A percentile compares a stretch with the other conserved stretches of the same genome.
phyloP scores from a whole-genome alignment of 2,797 vertebrate genomes.

The Trichosurus vulpecula region DNA sequence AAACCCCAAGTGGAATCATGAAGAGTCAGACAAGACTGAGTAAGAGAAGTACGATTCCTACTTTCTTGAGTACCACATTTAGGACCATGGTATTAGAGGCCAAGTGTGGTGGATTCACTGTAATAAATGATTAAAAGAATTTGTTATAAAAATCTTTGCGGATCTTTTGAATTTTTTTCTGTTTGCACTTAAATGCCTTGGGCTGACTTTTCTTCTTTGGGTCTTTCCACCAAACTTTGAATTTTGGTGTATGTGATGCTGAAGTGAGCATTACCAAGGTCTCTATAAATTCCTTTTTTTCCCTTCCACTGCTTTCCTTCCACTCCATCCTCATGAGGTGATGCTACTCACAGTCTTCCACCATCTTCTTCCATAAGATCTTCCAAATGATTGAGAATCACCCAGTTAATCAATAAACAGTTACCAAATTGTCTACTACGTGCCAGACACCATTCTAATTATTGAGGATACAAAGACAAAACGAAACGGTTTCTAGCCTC shows the following conservation, averaged over 20 bases:
- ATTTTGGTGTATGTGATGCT: not conserved
- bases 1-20: not conserved
- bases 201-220: not conserved
- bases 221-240: not conserved
- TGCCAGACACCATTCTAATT: not conserved
- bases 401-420: not conserved
- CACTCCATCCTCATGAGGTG: not conserved
- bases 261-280: not conserved
- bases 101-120: not conserved
- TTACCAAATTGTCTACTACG: not conserved
- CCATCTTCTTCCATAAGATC: not conserved
- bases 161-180: not conserved
- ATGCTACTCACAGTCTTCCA: not conserved
- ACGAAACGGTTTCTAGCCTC: not conserved
- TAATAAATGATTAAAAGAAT: not conserved
- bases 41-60: not conserved
- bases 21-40: not conserved
- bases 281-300: not conserved
- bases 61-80: not conserved
- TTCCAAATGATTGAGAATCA: not conserved
- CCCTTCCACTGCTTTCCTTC: not conserved
- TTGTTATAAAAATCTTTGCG: not conserved
- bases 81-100: not conserved
- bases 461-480: not conserved
- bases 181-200: not conserved